Evolutionary conservation across 1,140 invertebrate species (phyloP), one percentile per base, ranked within the genome.

Genomic region (Cylas formicarius): DNA sequence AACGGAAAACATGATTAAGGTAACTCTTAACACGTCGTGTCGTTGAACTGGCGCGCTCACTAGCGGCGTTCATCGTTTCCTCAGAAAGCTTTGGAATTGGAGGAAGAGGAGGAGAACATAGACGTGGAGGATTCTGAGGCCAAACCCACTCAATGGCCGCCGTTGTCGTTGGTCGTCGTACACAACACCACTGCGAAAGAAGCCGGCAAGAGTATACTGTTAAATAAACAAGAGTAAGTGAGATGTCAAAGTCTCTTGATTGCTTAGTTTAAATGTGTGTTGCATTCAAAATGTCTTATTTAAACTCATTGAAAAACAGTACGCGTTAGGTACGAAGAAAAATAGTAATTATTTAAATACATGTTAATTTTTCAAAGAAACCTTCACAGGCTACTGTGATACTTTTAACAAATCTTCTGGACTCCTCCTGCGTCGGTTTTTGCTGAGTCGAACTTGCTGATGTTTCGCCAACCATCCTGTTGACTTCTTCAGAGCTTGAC

Each of bases 1-100:
- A 35, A 60, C 59, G 13, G 67, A 66, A 53, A 60, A 58, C 48
- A 66, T 66, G 55, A 67, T 67, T 21, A 65, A 66, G 61, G 63
- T 63, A 56, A 33, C 22, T 27, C 27, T 28, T 28, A 2, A 28
- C 11, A 3, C 4, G 3, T 11, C 6, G 6, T 3, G 2, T 28
- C 27, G 27, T 14, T 2, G 11, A 28, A 11, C 16, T 2, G 6
- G 5, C 6, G 3, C 6, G 19, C 8, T 34, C 19, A 18, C n/a
- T n/a, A 28, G 14, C 29, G n/a, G 23, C 29, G 7, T 29, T 28
- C 11, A 40, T 40, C 11, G 3, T 31, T 13, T 20, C 10, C 31
- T 20, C 31, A 64, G 60, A 54, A 50, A 45, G 60, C 59, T 5
- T 41, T 65, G 20, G 51, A 57, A 41, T 16, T 58, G 11, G 64